Conservation (phyloP, 2,113 vertebrate genomes). For the Tylochromis polylepis region DNA sequence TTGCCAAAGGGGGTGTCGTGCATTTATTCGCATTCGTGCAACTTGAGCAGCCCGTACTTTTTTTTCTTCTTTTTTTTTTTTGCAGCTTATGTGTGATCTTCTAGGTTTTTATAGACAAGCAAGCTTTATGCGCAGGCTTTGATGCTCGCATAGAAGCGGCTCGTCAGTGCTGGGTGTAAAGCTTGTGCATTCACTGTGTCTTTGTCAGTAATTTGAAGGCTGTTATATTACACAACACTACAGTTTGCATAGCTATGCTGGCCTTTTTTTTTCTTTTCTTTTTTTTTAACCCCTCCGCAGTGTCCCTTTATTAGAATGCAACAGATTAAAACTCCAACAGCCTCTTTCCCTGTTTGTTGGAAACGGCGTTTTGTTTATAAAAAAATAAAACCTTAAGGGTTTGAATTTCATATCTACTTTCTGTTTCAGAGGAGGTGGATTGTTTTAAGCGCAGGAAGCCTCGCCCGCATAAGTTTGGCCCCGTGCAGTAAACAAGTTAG, state of each 20-base stretch:
- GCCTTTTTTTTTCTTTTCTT: not conserved
- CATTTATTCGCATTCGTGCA: not conserved
- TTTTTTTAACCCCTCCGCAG: not conserved
- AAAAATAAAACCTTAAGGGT: not conserved
- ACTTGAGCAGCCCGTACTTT: not conserved
- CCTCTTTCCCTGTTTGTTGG: not conserved
- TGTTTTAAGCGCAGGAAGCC: constrained; percentile 21
- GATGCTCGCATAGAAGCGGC: constrained; percentile 11
- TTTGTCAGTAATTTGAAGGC: not conserved
- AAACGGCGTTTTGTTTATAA: constrained; percentile 15
- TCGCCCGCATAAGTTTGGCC: constrained; percentile 53
- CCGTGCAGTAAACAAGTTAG: constrained; percentile 54
- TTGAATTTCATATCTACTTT: not conserved
- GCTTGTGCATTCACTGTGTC: not conserved
- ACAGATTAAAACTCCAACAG: not conserved
- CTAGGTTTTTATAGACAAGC: not conserved
- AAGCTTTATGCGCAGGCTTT: not conserved
- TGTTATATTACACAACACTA: not conserved
- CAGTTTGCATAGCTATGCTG: not conserved
- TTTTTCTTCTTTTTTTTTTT: not conserved
- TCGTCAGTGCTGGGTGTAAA: not conserved
- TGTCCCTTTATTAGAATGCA: not conserved
- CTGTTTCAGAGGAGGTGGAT: not conserved
- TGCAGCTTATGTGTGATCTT: not conserved
- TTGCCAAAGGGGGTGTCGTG: not conserved